Percentiles rank a stretch among this genome's conserved stretches.
These are phyloP conservation scores for Phenganax marumi DNA, from an alignment of 92 coral and sea anemone genomes.

Conservation along the genomic window DNA sequence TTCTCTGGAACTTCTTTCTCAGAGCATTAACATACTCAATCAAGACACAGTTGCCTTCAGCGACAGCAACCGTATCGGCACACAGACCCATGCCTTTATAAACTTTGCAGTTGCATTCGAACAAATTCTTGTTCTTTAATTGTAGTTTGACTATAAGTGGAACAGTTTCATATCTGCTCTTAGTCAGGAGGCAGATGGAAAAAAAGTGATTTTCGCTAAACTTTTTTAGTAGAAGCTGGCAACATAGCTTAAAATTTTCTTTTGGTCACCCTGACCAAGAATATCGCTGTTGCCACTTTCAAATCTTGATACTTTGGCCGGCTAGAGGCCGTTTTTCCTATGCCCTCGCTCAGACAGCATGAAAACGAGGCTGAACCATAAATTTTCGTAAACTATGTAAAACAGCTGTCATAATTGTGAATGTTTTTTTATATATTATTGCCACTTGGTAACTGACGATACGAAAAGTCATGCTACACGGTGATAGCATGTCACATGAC, in stretches of 20 bases:
- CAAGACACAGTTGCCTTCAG: constrained; percentile 44
- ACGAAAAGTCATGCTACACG: constrained; percentile 18
- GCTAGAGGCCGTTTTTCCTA: not conserved
- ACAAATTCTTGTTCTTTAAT: constrained; percentile 44
- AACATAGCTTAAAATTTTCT: constrained; percentile 54
- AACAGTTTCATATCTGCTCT: no score
- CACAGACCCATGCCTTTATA: constrained; percentile 47
- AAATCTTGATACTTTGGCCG: constrained; percentile 15
- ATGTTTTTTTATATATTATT: constrained; percentile 39
- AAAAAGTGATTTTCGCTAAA: no score
- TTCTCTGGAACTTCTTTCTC: constrained; percentile 29
- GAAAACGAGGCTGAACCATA: constrained; percentile 57
- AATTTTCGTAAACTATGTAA: constrained; percentile 36
- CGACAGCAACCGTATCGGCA: constrained; percentile 52
- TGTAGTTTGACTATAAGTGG: no score
- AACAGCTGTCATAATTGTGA: constrained; percentile 34
- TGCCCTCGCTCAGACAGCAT: constrained; percentile 31
- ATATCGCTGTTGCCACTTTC: constrained; percentile 44
- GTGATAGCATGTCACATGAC: constrained; percentile 40
- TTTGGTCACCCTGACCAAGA: constrained; percentile 53
- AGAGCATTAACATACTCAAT: constrained; percentile 38
- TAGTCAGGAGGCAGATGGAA: no score
- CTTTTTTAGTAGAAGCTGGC: constrained; percentile 19
- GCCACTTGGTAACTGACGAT: constrained; percentile 25
- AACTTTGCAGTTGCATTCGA: constrained; percentile 45